phyloP scores from a whole-genome alignment of 1,140 invertebrate genomes.

The Drosophila watanabei region DNA sequence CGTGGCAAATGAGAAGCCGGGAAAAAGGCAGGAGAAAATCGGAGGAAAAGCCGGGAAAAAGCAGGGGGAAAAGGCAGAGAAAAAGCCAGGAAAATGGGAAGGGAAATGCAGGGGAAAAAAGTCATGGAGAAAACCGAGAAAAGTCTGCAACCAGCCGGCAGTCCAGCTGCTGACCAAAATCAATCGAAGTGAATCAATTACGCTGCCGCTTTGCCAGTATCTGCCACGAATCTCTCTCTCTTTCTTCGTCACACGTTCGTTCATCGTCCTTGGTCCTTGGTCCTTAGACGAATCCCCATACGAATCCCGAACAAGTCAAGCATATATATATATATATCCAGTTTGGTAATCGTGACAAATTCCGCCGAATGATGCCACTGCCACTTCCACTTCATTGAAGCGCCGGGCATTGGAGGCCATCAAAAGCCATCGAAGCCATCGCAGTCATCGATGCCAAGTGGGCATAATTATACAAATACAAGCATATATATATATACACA shows the following conservation, averaged over 20 bases:
- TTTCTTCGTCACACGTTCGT: background rate
- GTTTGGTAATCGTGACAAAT: slow-evolving; percentile 71
- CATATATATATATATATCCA: slow-evolving; percentile 29
- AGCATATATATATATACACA: background rate
- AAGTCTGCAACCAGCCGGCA: slow-evolving; percentile 37
- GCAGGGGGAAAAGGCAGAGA: background rate
- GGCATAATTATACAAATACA: slow-evolving; percentile 64
- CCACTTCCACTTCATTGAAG: slow-evolving; percentile 77
- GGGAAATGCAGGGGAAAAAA: background rate
- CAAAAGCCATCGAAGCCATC: slow-evolving; percentile 27
- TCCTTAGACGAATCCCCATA: background rate
- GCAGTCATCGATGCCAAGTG: slow-evolving; percentile 54
- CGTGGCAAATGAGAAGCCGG: too few species aligned
- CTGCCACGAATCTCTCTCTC: background rate
- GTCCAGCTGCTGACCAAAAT: slow-evolving; percentile 52
- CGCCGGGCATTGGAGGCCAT: slow-evolving; percentile 50
- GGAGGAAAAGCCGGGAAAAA: too few species aligned
- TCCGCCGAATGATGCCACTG: slow-evolving; percentile 66
- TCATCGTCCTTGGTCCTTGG: background rate
- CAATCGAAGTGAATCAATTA: slow-evolving; percentile 83
- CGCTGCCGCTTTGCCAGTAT: slow-evolving; percentile 60
- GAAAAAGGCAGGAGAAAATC: too few species aligned
- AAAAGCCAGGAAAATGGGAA: background rate
- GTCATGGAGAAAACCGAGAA: slow-evolving; percentile 15
- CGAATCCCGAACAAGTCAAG: slow-evolving; percentile 23